These are phyloP conservation scores for Micromesistius poutassou DNA, from an alignment of 2,797 vertebrate genomes.

Conservation along the genomic window DNA sequence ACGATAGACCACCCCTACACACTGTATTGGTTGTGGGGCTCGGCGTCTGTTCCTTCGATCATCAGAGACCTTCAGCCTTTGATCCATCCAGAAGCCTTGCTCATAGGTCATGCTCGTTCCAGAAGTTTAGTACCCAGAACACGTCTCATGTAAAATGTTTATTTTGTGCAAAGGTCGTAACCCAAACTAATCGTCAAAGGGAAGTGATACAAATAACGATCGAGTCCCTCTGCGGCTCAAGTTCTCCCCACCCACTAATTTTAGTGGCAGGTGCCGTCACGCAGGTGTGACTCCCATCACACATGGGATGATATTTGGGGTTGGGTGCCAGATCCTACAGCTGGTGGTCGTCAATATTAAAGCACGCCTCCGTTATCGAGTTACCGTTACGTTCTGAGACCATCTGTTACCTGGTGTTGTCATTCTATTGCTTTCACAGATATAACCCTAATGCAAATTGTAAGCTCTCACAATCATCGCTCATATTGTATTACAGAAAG, in stretches of 20 bases:
- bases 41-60: not conserved
- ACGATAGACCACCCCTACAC: not conserved
- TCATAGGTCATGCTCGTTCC: not conserved
- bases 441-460: not conserved
- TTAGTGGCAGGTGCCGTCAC: not conserved
- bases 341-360: not conserved
- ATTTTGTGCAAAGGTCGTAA: not conserved
- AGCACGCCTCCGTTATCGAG: not conserved
- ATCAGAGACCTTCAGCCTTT: not conserved
- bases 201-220: not conserved
- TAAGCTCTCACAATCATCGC: not conserved
- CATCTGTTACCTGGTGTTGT: not conserved
- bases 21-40: not conserved
- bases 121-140: not conserved
- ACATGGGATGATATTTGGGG: not conserved
- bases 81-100: not conserved
- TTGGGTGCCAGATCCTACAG: not conserved
- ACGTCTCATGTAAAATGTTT: not conserved
- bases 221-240: too few species aligned
- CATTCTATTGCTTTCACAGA: not conserved
- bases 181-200: not conserved
- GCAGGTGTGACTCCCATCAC: not conserved
- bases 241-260: too few species aligned
- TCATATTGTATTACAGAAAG: constrained; percentile 81
- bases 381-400: not conserved